phyloP scores from a whole-genome alignment of 2,113 vertebrate genomes.

The Corythaixoides concolor region DNA sequence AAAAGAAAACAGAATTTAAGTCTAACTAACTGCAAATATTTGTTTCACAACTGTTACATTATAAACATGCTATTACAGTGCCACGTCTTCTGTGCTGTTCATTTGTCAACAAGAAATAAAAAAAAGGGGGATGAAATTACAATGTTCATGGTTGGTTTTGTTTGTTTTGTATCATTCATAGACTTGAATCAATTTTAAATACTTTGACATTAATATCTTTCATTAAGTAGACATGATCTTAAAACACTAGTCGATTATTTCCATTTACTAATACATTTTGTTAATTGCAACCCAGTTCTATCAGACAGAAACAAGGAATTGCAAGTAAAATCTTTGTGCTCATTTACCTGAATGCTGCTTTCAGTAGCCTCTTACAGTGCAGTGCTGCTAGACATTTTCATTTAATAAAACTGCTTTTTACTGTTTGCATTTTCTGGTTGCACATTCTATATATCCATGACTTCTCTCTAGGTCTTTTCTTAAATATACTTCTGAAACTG shows the following conservation, averaged over 20 bases:
- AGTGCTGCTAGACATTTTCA: slow-evolving; percentile 30
- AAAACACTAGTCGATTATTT: background rate
- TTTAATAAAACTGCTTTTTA: slow-evolving; percentile 40
- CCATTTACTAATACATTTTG: slow-evolving; percentile 37
- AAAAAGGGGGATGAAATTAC: background rate
- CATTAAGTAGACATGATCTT: background rate
- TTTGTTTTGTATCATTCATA: background rate
- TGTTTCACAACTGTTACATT: background rate
- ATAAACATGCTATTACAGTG: background rate
- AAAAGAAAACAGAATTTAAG: slow-evolving; percentile 9
- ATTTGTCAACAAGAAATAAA: slow-evolving; percentile 16
- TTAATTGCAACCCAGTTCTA: background rate
- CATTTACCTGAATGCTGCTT: slow-evolving; percentile 13
- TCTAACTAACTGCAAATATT: slow-evolving; percentile 33
- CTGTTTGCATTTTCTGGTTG: slow-evolving; percentile 46
- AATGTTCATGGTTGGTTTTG: background rate
- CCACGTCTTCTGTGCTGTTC: background rate
- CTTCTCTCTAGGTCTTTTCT: background rate
- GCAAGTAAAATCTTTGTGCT: background rate
- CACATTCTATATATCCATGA: slow-evolving; percentile 17
- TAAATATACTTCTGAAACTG: background rate
- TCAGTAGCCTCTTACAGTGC: background rate
- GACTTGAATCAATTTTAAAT: background rate
- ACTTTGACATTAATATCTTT: background rate
- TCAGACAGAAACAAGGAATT: background rate